Evolutionary conservation across 2,888 invertebrate species (phyloP).

Genomic region (Blera fallax): DNA sequence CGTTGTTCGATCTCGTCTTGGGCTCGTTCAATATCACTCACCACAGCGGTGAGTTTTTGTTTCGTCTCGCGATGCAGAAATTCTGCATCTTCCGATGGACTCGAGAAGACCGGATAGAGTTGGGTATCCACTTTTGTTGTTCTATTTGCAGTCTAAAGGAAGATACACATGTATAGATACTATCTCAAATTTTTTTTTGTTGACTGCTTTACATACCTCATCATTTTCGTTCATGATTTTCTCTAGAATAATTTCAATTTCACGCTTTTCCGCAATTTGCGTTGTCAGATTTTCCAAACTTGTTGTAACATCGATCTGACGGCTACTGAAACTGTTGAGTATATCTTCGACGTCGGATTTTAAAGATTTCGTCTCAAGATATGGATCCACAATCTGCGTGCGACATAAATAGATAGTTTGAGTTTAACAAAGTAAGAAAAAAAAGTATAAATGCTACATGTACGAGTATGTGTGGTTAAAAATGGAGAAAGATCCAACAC

Average conservation of each 20-base stretch:
- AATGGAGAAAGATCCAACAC: constrained; percentile 49
- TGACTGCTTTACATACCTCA: constrained; percentile 83
- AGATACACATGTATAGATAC: constrained; percentile 71
- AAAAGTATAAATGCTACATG: constrained; percentile 68
- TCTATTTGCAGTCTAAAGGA: constrained; percentile 85
- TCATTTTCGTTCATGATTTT: constrained; percentile 85
- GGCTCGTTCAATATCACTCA: constrained; percentile 85
- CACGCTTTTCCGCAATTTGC: constrained; percentile 84
- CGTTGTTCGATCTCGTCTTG: constrained; percentile 86
- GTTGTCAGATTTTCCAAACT: constrained; percentile 89
- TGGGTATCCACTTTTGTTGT: constrained; percentile 87
- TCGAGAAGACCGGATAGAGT: constrained; percentile 88
- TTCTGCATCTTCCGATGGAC: constrained; percentile 84
- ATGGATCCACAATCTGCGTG: constrained; percentile 85
- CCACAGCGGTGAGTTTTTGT: constrained; percentile 83
- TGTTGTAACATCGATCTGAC: constrained; percentile 86
- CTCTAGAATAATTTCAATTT: constrained; percentile 83
- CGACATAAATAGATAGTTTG: constrained; percentile 77
- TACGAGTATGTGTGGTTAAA: constrained; percentile 64
- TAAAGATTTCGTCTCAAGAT: constrained; percentile 87
- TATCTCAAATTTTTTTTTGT: not conserved
- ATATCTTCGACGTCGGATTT: constrained; percentile 86
- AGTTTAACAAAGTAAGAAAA: constrained; percentile 71
- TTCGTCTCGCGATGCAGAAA: constrained; percentile 84
- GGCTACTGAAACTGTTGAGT: constrained; percentile 86